phyloP scores from a whole-genome alignment of 2,797 vertebrate species.

The Cyclopterus lumpus region DNA sequence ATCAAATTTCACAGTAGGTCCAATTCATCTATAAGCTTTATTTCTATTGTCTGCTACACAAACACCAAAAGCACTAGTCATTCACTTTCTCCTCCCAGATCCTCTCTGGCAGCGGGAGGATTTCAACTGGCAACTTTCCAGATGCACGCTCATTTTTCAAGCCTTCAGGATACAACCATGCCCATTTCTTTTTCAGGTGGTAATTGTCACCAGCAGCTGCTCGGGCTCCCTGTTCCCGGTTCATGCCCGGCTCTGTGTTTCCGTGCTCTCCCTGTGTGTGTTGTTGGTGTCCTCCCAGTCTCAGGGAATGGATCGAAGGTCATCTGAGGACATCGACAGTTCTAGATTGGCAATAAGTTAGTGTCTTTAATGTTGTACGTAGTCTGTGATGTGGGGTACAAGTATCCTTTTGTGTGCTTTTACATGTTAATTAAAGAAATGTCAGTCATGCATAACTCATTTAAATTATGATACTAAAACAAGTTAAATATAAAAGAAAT shows the following conservation, averaged over 20 bases:
- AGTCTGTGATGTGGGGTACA: background rate
- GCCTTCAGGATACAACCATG: constrained; percentile 46
- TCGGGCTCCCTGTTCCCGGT: background rate
- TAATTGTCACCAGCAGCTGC: constrained; percentile 39
- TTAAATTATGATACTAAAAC: background rate
- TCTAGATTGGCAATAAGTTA: background rate
- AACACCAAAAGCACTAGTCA: constrained; percentile 46
- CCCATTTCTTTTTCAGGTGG: constrained; percentile 39
- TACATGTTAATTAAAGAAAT: background rate
- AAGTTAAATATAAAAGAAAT: background rate
- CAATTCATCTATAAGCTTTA: constrained; percentile 74
- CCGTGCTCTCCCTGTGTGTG: background rate
- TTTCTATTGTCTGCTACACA: constrained; percentile 70
- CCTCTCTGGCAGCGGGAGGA: constrained; percentile 51
- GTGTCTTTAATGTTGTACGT: background rate
- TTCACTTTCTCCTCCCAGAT: constrained; percentile 57
- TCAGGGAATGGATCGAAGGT: constrained; percentile 4
- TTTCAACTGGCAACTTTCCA: constrained; percentile 59
- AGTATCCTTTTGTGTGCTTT: background rate
- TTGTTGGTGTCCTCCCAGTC: background rate
- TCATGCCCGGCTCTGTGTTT: background rate
- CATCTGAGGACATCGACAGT: background rate
- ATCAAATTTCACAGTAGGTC: constrained; percentile 75
- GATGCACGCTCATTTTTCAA: constrained; percentile 46
- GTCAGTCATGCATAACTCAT: background rate